These are phyloP conservation scores for Athetis lepigone DNA, from an alignment of 2,888 invertebrate species.

Conservation along the genomic window DNA sequence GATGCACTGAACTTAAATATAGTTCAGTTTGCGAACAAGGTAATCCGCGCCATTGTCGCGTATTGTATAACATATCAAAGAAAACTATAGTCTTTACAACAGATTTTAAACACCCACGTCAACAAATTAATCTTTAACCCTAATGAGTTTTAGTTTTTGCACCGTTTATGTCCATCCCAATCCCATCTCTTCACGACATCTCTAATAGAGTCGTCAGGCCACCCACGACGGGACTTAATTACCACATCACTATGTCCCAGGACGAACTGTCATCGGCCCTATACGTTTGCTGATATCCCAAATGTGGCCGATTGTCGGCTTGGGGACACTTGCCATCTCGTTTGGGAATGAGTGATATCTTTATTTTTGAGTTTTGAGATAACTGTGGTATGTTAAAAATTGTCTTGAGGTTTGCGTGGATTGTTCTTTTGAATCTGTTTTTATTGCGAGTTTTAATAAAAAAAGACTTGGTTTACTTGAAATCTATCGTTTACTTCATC, in stretches of 20 bases:
- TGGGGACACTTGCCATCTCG: slow-evolving; percentile 39
- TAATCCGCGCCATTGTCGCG: too few relatives aligned
- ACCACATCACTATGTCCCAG: slow-evolving; percentile 36
- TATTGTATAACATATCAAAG: too few relatives aligned
- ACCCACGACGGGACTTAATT: slow-evolving; percentile 53
- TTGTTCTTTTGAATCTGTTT: background rate
- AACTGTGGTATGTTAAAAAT: background rate
- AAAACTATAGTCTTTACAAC: too few relatives aligned
- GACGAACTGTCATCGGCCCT: slow-evolving; percentile 48
- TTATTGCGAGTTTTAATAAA: too few relatives aligned
- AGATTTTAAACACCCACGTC: too few relatives aligned
- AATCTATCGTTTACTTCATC: too few relatives aligned
- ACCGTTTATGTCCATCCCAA: background rate
- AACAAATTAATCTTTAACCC: slow-evolving; percentile 2
- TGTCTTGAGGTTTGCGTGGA: background rate
- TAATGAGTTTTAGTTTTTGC: too few relatives aligned
- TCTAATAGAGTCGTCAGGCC: slow-evolving; percentile 46
- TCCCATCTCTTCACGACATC: slow-evolving; percentile 20
- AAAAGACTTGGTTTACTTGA: background rate
- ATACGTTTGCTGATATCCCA: slow-evolving; percentile 48
- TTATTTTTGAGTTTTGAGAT: slow-evolving; percentile 21
- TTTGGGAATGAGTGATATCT: slow-evolving; percentile 42
- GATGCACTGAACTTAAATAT: too few relatives aligned
- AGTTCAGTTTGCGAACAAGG: too few relatives aligned
- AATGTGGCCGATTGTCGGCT: slow-evolving; percentile 23